A percentile compares a stretch with the other conserved stretches of the same genome.
Evolutionary conservation across 2,888 invertebrate species (phyloP).

Genomic region (Drosophila greeni): DNA sequence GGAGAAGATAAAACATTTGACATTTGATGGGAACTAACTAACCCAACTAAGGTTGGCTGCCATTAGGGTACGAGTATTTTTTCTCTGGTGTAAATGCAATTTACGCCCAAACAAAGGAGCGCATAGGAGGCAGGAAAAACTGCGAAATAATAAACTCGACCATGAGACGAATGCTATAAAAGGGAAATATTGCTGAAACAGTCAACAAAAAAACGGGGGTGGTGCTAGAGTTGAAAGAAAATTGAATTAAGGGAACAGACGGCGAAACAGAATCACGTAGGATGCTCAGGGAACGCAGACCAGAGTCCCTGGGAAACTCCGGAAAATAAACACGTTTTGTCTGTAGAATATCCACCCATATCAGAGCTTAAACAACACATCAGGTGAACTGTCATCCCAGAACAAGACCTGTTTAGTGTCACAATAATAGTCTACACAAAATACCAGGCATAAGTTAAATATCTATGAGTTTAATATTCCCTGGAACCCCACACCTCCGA

Average conservation of each 20-base stretch:
- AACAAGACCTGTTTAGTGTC: not conserved
- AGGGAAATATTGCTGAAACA: constrained; percentile 24
- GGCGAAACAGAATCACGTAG: constrained; percentile 58
- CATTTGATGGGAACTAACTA: constrained; percentile 12
- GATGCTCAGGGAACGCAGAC: not conserved
- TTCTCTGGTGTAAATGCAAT: not conserved
- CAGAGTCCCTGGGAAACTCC: not conserved
- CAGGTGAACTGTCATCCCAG: not conserved
- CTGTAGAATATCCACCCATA: not conserved
- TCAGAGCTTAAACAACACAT: constrained; percentile 1
- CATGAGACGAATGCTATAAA: constrained; percentile 7
- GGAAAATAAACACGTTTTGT: not conserved
- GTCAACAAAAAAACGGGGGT: constrained; percentile 2
- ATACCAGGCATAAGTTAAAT: not conserved
- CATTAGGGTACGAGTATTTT: not conserved
- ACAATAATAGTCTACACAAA: constrained; percentile 1
- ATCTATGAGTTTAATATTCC: not conserved
- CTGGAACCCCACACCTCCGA: too few species aligned
- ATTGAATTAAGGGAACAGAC: constrained; percentile 63
- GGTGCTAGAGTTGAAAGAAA: constrained; percentile 41
- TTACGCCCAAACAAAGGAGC: not conserved
- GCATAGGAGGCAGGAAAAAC: not conserved
- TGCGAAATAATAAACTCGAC: constrained; percentile 3
- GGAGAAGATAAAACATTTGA: constrained; percentile 26
- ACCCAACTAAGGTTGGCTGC: not conserved